These are phyloP conservation scores for Scaeva pyrastri DNA, from an alignment of 2,888 invertebrate genomes.

Conservation along the genomic window DNA sequence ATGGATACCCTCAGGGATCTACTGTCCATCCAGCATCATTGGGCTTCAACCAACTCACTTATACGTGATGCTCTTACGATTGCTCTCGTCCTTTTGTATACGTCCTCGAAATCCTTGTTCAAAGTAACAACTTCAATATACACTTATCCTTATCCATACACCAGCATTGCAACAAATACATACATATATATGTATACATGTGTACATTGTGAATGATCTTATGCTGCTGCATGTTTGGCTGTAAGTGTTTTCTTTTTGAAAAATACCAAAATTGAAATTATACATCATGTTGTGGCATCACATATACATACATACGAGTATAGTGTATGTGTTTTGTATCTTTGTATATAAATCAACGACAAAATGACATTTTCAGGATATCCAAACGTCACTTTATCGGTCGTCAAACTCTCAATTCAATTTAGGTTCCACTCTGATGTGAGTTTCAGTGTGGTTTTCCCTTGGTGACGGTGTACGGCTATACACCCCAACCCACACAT, in stretches of 20 bases:
- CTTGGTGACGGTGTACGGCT: no score
- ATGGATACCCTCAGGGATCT: conserved; percentile 1
- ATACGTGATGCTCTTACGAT: conserved; percentile 15
- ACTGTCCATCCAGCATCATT: conserved; percentile 33
- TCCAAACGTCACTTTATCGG: conserved; percentile 69
- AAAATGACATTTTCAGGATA: conserved; percentile 58
- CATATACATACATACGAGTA: neutral
- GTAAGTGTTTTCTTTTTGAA: conserved; percentile 35
- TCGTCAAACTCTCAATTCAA: conserved; percentile 69
- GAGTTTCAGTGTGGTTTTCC: neutral
- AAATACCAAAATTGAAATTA: conserved; percentile 20
- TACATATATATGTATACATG: no score
- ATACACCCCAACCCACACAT: no score
- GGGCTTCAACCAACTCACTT: conserved; percentile 33
- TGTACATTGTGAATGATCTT: no score
- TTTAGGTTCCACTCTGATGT: conserved; percentile 35
- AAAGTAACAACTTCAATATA: conserved; percentile 43
- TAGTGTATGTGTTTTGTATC: neutral
- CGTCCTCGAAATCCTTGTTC: conserved; percentile 6
- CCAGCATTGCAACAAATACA: no score
- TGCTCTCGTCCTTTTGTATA: neutral
- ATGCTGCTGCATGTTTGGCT: neutral
- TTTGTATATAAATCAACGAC: conserved; percentile 38
- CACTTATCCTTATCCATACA: conserved; percentile 8
- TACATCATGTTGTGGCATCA: neutral